A percentile compares a stretch with the other conserved stretches of the same genome.
These are phyloP conservation scores for Cyprinodon diabolis DNA, from an alignment of 2,797 vertebrate genomes.

Conservation along the genomic window DNA sequence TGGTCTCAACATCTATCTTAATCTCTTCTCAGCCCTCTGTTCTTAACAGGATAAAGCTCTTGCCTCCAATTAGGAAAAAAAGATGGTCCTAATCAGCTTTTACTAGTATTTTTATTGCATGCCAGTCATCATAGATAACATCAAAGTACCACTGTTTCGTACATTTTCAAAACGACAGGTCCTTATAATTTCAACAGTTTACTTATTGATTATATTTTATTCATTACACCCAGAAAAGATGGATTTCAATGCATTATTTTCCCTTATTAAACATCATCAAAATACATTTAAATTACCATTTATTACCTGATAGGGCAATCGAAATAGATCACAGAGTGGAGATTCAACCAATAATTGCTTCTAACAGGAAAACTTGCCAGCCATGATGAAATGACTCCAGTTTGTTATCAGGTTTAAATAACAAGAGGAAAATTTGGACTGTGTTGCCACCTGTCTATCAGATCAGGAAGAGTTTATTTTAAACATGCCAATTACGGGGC, in stretches of 20 bases:
- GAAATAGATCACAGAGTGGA: not conserved
- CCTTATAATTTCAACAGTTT: not conserved
- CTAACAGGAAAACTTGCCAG: not conserved
- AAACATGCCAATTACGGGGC: not conserved
- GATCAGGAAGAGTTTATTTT: not conserved
- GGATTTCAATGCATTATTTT: not conserved
- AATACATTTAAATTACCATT: not conserved
- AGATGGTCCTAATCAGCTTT: not conserved
- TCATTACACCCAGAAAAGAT: not conserved
- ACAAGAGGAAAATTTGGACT: not conserved
- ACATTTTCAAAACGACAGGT: not conserved
- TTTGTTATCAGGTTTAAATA: not conserved
- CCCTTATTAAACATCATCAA: not conserved
- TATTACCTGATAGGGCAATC: not conserved
- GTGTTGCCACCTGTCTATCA: not conserved
- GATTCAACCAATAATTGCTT: not conserved
- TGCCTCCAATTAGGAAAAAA: not conserved
- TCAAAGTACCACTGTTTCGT: too few relatives aligned
- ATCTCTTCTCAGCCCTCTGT: not conserved
- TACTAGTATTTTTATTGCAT: not conserved
- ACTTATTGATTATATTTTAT: not conserved
- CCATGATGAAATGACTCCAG: not conserved
- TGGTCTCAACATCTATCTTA: slow-evolving; percentile 8
- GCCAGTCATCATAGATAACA: too few relatives aligned
- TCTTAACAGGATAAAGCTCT: not conserved